Percentiles rank a stretch among this genome's conserved stretches.
phyloP scores from a whole-genome alignment of 1,140 invertebrate species.

The Bombus cullumanus region DNA sequence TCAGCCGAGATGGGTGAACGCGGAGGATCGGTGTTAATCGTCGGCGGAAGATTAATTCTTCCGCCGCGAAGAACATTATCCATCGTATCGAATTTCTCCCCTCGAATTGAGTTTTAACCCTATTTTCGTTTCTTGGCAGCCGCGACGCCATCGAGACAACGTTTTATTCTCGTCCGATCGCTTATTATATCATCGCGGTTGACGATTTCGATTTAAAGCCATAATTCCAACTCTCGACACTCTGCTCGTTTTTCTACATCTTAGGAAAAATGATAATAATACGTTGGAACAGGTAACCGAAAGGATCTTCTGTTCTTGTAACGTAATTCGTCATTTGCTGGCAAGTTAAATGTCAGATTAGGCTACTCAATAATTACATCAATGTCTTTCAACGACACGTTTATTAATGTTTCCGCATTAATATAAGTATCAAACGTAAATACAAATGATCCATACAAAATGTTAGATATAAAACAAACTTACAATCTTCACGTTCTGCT shows the following conservation, averaged over 20 bases:
- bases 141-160: not conserved
- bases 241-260: no score
- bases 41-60: not conserved
- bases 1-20: not conserved
- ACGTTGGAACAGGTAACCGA: not conserved
- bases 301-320: not conserved
- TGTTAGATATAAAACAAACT: not conserved
- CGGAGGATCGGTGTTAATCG: not conserved
- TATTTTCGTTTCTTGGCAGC: slow-evolving; percentile 38
- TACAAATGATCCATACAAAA: not conserved
- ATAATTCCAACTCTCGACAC: not conserved
- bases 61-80: no score
- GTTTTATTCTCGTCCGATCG: slow-evolving; percentile 14
- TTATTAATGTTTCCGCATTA: not conserved
- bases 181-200: slow-evolving; percentile 28
- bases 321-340: no score
- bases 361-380: not conserved
- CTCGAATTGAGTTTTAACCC: slow-evolving; percentile 27
- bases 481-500: not conserved
- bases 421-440: not conserved
- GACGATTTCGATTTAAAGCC: not conserved
- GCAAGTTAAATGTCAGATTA: not conserved
- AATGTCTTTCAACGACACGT: not conserved
- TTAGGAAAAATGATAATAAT: no score
- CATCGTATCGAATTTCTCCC: slow-evolving; percentile 9